A percentile compares a stretch with the other conserved stretches of the same genome.
Evolutionary conservation across 2,888 invertebrate genomes (phyloP).

Genomic region (Eupeodes luniger): DNA sequence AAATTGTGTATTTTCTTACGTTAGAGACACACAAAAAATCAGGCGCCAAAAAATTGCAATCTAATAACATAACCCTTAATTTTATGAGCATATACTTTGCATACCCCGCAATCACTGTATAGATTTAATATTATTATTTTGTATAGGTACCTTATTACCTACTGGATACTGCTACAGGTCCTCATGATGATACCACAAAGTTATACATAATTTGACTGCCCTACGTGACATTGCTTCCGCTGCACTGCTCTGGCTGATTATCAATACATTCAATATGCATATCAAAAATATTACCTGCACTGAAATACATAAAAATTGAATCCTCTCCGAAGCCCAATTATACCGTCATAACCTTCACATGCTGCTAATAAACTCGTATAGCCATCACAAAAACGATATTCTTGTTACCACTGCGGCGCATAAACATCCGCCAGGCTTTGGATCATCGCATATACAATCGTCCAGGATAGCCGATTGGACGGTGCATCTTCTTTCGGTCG

Average conservation of each 20-base stretch:
- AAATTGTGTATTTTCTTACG: not conserved
- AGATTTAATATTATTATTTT: not conserved
- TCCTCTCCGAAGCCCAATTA: conserved; percentile 60
- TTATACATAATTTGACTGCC: conserved; percentile 55
- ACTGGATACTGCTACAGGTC: not conserved
- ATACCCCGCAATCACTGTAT: conserved; percentile 8
- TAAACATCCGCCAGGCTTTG: conserved; percentile 17
- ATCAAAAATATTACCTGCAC: not conserved
- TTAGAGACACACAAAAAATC: not conserved
- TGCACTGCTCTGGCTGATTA: conserved; percentile 23
- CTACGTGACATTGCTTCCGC: conserved; percentile 75
- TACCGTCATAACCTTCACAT: conserved; percentile 69
- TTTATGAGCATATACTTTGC: conserved; percentile 27
- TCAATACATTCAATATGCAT: not conserved
- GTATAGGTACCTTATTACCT: no score
- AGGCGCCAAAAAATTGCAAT: conserved; percentile 53
- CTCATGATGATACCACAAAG: conserved; percentile 43
- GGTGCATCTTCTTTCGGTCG: conserved; percentile 15
- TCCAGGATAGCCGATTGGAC: conserved; percentile 51
- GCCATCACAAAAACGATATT: conserved; percentile 70
- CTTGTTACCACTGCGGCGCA: conserved; percentile 62
- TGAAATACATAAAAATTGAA: conserved; percentile 48
- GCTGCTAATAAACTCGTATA: conserved; percentile 66
- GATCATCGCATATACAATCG: conserved; percentile 6
- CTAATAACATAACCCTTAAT: conserved; percentile 44